A percentile compares a stretch with the other conserved stretches of the same genome.
Conservation (phyloP, 2,888 invertebrate species). For the Sphecodes monilicornis region DNA sequence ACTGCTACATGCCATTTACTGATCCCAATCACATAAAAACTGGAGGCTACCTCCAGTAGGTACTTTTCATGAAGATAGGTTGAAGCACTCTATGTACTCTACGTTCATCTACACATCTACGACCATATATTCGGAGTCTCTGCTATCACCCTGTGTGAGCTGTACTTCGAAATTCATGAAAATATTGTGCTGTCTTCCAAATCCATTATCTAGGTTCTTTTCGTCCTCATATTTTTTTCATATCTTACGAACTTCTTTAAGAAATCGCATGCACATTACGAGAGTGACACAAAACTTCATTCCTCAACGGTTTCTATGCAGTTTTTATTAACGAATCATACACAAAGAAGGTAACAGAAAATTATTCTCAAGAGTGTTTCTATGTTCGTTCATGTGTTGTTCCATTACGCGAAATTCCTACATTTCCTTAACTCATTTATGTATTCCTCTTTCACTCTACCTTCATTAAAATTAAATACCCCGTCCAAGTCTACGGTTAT, state of each 20-base stretch:
- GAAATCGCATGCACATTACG: neutral
- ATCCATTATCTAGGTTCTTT: conserved; percentile 31
- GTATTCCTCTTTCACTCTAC: neutral
- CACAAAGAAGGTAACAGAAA: neutral
- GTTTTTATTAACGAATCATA: neutral
- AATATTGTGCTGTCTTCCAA: conserved; percentile 17
- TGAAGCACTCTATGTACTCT: conserved; percentile 5
- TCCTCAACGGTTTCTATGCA: neutral
- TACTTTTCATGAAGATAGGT: conserved; percentile 1
- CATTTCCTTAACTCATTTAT: neutral
- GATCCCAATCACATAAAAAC: neutral
- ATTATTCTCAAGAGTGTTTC: neutral
- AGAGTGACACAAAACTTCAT: neutral
- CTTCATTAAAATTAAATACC: neutral
- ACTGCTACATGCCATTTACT: conserved; percentile 2
- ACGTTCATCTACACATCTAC: neutral
- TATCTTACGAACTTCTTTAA: neutral
- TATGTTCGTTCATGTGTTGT: neutral
- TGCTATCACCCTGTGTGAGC: conserved; percentile 32
- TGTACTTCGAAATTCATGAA: conserved; percentile 33
- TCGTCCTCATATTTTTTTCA: conserved; percentile 6
- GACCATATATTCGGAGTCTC: neutral
- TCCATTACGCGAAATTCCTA: neutral
- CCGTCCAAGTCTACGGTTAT: neutral
- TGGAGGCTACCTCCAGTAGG: neutral